Percentiles rank a stretch among this genome's conserved stretches.
Conservation (phyloP, 53 echinoderm and acorn worm genomes). For the Antedon mediterranea region DNA sequence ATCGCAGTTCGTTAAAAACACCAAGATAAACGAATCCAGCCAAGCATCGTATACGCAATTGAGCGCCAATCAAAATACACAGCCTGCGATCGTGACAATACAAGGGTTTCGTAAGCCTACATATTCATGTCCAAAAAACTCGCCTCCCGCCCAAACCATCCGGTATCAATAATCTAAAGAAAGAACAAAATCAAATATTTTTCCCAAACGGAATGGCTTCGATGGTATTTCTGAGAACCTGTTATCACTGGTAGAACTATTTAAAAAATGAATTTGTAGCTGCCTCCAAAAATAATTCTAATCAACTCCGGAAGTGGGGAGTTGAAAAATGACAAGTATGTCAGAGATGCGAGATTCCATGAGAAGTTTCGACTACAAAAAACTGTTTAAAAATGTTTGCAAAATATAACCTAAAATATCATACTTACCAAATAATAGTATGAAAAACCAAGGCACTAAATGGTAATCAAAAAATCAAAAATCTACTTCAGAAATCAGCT, state of each 20-base stretch:
- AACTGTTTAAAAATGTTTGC: conserved; percentile 25
- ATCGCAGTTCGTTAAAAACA: not conserved
- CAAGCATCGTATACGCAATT: not conserved
- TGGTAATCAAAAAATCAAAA: conserved; percentile 3
- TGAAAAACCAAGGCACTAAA: conserved; percentile 81
- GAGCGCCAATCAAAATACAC: conserved; percentile 1
- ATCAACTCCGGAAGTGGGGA: conserved; percentile 83
- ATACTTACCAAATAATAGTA: conserved; percentile 9
- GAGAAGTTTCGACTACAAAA: conserved; percentile 43
- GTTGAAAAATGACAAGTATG: conserved; percentile 99
- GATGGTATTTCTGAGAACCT: not conserved
- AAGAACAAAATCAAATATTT: not conserved
- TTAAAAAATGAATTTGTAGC: not conserved
- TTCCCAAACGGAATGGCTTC: not conserved
- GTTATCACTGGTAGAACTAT: not conserved
- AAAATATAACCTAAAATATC: not conserved
- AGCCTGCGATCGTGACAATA: not conserved
- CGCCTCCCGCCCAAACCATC: not conserved
- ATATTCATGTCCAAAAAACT: not conserved
- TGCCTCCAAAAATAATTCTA: conserved; percentile 3
- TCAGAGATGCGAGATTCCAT: conserved; percentile 92
- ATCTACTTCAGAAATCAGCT: conserved; percentile 42
- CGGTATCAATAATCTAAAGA: not conserved
- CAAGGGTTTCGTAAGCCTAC: not conserved
- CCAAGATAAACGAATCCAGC: not conserved